Conservation (phyloP, 2,113 vertebrate species). For the Channa argus region DNA sequence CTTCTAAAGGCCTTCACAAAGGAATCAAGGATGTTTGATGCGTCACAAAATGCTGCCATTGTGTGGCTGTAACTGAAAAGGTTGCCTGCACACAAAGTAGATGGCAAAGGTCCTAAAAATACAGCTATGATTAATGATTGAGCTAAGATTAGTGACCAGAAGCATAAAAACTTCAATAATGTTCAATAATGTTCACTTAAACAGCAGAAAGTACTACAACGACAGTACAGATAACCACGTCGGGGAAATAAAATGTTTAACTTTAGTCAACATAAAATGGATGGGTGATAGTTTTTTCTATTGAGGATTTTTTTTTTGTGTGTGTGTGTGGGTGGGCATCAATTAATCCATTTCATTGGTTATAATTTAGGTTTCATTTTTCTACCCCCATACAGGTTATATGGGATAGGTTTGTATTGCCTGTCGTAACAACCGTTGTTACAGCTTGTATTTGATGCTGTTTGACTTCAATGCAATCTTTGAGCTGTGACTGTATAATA, state of each 20-base stretch:
- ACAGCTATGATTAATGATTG: background rate
- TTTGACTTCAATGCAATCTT: constrained; percentile 28
- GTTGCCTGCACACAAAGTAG: background rate
- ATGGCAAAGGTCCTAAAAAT: background rate
- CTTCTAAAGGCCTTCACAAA: background rate
- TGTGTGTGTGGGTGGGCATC: no score
- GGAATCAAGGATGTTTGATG: background rate
- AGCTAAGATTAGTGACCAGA: no score
- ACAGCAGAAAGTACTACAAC: no score
- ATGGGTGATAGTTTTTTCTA: no score
- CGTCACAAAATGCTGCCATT: background rate
- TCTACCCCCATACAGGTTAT: background rate
- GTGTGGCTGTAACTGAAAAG: background rate
- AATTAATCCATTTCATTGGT: no score
- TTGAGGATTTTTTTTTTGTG: no score
- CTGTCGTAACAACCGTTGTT: background rate
- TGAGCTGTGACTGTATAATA: constrained; percentile 19
- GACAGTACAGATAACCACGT: no score
- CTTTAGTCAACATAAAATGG: no score
- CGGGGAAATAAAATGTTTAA: no score
- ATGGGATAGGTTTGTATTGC: background rate
- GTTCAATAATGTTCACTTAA: no score
- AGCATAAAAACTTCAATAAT: no score
- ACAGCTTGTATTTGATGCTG: constrained; percentile 8
- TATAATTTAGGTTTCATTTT: background rate